Percentiles rank a stretch among this genome's conserved stretches.
phyloP scores from a whole-genome alignment of 1,140 invertebrate genomes.

The Thereuonema tuberculata region DNA sequence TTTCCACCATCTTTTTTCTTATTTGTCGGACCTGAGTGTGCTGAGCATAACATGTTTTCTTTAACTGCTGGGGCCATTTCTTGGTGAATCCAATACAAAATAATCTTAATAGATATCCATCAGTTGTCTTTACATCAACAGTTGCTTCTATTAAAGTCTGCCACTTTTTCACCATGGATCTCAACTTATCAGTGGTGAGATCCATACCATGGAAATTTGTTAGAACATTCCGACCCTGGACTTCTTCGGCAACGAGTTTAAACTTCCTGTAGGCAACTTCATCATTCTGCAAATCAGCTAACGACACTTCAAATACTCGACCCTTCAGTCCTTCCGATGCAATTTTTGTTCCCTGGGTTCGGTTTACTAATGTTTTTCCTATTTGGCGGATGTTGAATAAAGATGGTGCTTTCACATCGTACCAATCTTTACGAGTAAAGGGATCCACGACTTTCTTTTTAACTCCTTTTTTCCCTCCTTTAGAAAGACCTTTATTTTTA shows the following conservation, averaged over 20 bases:
- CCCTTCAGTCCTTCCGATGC: conserved; percentile 94
- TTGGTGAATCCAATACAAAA: conserved; percentile 99
- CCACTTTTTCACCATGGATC: conserved; percentile 99
- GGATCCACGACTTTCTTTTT: conserved; percentile 99
- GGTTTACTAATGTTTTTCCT: conserved; percentile 96
- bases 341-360: conserved; percentile 92
- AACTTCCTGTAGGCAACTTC: conserved; percentile 90
- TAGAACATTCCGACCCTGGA: conserved; percentile 83
- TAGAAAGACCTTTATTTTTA: conserved; percentile 57
- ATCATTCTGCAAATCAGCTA: conserved; percentile 92
- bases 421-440: conserved; percentile 99
- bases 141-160: conserved; percentile 91
- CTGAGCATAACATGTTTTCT: conserved; percentile 97
- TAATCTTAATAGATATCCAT: conserved; percentile 88
- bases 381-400: conserved; percentile 94
- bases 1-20: conserved; percentile 91
- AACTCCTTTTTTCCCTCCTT: conserved; percentile 96
- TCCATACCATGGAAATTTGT: conserved; percentile 99
- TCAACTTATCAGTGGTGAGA: conserved; percentile 93
- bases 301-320: conserved; percentile 92
- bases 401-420: conserved; percentile 96
- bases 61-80: conserved; percentile 79
- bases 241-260: conserved; percentile 89
- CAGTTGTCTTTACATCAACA: conserved; percentile 95
- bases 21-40: conserved; percentile 87